These are phyloP conservation scores for Mesocricetus auratus DNA, from an alignment of 2,113 vertebrate genomes.

Conservation along the genomic window DNA sequence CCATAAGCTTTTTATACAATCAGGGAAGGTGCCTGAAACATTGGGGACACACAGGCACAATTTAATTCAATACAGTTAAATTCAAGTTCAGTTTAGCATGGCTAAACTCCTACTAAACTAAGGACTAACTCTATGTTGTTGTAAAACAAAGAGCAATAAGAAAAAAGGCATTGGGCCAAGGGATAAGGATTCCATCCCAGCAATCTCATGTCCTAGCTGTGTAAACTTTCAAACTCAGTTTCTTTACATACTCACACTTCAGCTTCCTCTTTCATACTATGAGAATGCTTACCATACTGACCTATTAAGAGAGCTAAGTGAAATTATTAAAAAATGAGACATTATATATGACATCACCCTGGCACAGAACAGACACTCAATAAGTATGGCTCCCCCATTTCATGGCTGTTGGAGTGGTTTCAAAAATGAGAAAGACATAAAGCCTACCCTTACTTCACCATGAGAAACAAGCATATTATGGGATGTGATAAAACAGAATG, in stretches of 20 bases:
- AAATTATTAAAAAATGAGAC: constrained; percentile 40
- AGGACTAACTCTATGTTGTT: neutral
- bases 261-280: constrained; percentile 20
- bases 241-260: constrained; percentile 3
- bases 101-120: neutral
- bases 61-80: constrained; percentile 38
- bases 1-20: constrained; percentile 14
- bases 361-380: constrained; percentile 50
- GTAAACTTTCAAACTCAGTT: constrained; percentile 58
- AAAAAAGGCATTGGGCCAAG: neutral
- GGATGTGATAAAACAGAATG: neutral
- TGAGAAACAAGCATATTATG: neutral
- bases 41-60: neutral
- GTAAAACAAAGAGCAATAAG: neutral
- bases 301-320: constrained; percentile 54
- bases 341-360: constrained; percentile 35
- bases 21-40: neutral
- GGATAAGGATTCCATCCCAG: neutral
- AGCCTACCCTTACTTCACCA: constrained; percentile 13
- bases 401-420: neutral
- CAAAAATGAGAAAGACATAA: constrained; percentile 50
- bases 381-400: constrained; percentile 17
- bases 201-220: neutral
- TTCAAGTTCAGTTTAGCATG: constrained; percentile 32
- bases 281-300: constrained; percentile 11